Percentiles rank a stretch among this genome's conserved stretches.
These are phyloP conservation scores for Penaeus indicus DNA, from an alignment of 1,140 invertebrate species.

Conservation along the genomic window DNA sequence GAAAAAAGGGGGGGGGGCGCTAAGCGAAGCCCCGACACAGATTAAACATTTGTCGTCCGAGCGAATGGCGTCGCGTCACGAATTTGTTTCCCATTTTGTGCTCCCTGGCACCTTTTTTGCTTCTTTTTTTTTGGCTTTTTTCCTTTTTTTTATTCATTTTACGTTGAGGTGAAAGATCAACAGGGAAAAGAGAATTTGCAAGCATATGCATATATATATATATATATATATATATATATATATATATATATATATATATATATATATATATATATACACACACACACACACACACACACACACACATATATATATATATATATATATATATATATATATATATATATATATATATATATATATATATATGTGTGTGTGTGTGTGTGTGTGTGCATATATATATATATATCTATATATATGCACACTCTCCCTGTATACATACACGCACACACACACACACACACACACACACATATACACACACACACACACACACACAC, in stretches of 20 bases:
- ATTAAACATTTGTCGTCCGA: too few species aligned
- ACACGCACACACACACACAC: too few species aligned
- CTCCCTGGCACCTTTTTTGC: not conserved
- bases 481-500: too few species aligned
- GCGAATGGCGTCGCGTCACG: too few species aligned
- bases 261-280: slow-evolving; percentile 13
- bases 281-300: not conserved
- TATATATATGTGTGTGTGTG: not conserved
- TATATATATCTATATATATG: not conserved
- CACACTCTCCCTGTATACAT: not conserved
- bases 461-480: too few species aligned
- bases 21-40: too few species aligned
- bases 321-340: not conserved
- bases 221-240: slow-evolving; percentile 17
- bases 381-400: not conserved
- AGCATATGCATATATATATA: not conserved
- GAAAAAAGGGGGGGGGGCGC: too few species aligned
- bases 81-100: too few species aligned
- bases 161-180: not conserved
- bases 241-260: not conserved
- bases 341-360: not conserved
- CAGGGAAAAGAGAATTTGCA: not conserved
- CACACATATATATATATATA: not conserved
- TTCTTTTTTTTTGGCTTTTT: not conserved
- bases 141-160: not conserved